phyloP scores from a whole-genome alignment of 2,113 vertebrate genomes.

The Phyllostomus discolor region DNA sequence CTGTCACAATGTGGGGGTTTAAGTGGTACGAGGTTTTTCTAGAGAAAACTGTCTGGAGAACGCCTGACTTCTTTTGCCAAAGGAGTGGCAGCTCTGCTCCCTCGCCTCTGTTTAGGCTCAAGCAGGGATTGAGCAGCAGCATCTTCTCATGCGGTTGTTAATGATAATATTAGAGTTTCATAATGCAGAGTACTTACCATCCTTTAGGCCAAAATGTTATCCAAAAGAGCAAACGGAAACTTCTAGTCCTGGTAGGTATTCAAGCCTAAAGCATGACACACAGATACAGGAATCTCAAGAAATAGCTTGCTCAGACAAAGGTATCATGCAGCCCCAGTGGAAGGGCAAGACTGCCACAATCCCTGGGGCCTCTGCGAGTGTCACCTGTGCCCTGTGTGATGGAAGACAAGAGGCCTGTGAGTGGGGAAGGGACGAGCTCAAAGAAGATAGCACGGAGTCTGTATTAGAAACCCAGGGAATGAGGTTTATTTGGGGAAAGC shows the following conservation, averaged over 20 bases:
- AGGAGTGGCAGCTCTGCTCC: not conserved
- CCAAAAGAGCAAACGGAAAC: not conserved
- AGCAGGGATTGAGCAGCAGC: not conserved
- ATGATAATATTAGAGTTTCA: not conserved
- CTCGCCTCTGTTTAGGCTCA: not conserved
- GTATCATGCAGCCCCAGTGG: not conserved
- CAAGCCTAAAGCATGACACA: not conserved
- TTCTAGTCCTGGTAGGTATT: not conserved
- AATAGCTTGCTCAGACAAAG: not conserved
- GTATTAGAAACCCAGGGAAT: not conserved
- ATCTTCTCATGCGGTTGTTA: not conserved
- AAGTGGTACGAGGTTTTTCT: not conserved
- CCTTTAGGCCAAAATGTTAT: not conserved
- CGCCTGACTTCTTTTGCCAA: not conserved
- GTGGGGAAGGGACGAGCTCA: not conserved
- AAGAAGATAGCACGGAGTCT: not conserved
- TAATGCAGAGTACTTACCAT: not conserved
- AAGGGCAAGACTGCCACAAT: not conserved
- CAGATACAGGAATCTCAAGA: not conserved
- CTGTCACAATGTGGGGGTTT: not conserved
- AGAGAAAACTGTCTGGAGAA: not conserved
- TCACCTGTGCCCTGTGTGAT: not conserved
- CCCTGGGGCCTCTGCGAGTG: not conserved
- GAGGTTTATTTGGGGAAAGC: not conserved
- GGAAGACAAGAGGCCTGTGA: not conserved